Evolutionary conservation across 2,888 invertebrate species (phyloP), one percentile per base, ranked within the genome.

Genomic region (Drosophila villosipedis): DNA sequence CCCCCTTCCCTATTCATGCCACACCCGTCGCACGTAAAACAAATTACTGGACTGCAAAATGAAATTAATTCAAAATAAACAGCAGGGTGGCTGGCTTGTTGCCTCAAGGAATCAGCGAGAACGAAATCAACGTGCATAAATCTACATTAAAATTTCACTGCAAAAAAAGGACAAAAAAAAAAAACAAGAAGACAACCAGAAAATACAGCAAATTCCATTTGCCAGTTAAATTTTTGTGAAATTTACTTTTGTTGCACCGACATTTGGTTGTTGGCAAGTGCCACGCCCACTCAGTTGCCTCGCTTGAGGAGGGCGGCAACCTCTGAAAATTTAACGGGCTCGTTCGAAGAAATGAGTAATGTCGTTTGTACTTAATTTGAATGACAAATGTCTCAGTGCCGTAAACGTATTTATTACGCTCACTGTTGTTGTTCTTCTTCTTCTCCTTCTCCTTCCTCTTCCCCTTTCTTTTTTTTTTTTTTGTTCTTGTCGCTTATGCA

Each of bases 351-450:
- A 80, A 84, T 85, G 80, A 85, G 73, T 88, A 83, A 88, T 85
- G 85, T 79, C 77, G 85, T 71, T 85, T 81, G 75, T 88, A 83
- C 81, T 85, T 88, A 85, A 88, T 85, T 85, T 85, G 79, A 83
- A 88, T 85, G 84, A 85, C 83, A 88, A 85, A 85, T 85, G 84
- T 76, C 81, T 65, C 62, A 65, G 67, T 68, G 82, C 77, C 74
- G 77, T 76, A 76, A 88, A 79, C 83, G 75, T 74, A 88, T 88
- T 84, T 85, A 77, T 84, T 84, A 84, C 70, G 61, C 78, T 75
- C 61, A 61, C 58, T 75, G 65, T 81, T 74, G 16, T 22, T 47
- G 2, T 47, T 47, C 0, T 22, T 7, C 22, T 22, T 22, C 14
- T 7, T 4, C 22, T 43, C 14, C 14, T 22, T 22, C 12, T 1